phyloP scores from a whole-genome alignment of 2,888 invertebrate species.

The Lochmaea crataegi region DNA sequence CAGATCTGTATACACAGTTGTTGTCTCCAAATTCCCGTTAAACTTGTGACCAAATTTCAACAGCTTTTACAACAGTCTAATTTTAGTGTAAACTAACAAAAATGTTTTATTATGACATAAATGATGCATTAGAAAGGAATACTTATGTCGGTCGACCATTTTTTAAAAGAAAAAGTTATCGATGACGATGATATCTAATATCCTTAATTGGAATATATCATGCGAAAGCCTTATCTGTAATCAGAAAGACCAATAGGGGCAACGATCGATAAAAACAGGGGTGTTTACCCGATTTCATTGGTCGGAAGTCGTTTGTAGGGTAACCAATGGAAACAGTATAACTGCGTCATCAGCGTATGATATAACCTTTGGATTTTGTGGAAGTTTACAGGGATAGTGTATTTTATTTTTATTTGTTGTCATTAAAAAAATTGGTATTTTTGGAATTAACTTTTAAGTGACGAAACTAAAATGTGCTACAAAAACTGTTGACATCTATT shows the following conservation, averaged over 20 bases:
- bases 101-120: background rate
- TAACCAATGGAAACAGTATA: conserved; percentile 22
- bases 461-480: too few relatives aligned
- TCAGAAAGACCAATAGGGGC: conserved; percentile 36
- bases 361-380: background rate
- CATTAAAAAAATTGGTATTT: too few relatives aligned
- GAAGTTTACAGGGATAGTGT: background rate
- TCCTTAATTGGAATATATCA: conserved; percentile 32
- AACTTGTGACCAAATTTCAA: too few relatives aligned
- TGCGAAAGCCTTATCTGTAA: conserved; percentile 31
- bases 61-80: conserved; percentile 14
- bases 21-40: too few relatives aligned
- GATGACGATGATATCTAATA: conserved; percentile 37
- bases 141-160: conserved; percentile 44
- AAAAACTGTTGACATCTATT: too few relatives aligned
- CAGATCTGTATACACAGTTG: too few relatives aligned
- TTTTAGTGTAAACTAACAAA: background rate
- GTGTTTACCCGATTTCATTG: conserved; percentile 36
- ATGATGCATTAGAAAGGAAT: conserved; percentile 25
- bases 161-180: conserved; percentile 41
- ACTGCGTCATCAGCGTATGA: background rate
- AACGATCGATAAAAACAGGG: conserved; percentile 41
- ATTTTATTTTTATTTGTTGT: background rate
- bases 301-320: conserved; percentile 7
- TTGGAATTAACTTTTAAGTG: too few relatives aligned